A percentile compares a stretch with the other conserved stretches of the same genome.
phyloP scores from a whole-genome alignment of 2,888 invertebrate genomes.

The Tenodera sinensis region DNA sequence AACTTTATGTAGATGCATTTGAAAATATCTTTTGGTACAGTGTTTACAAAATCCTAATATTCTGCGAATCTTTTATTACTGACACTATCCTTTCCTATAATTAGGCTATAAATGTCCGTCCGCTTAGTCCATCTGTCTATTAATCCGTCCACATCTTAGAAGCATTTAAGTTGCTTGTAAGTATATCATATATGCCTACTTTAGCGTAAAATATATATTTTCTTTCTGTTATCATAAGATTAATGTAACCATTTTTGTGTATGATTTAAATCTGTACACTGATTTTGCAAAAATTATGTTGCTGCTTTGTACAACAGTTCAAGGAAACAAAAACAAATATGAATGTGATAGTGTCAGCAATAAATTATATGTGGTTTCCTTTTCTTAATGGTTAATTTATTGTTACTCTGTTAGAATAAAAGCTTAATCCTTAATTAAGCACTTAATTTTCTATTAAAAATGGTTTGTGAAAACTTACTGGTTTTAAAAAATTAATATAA shows the following conservation, averaged over 20 bases:
- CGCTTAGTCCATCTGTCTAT: background rate
- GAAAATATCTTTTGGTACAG: no score
- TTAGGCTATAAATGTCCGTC: background rate
- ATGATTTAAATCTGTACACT: background rate
- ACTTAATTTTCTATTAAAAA: background rate
- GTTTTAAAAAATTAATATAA: background rate
- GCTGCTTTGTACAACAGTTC: background rate
- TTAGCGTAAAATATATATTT: background rate
- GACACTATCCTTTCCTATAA: background rate
- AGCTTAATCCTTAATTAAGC: background rate
- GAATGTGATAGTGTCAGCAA: background rate
- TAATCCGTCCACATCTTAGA: background rate
- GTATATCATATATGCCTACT: background rate
- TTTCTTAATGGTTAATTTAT: background rate
- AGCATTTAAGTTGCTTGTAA: background rate
- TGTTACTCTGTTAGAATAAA: background rate
- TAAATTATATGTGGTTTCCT: background rate
- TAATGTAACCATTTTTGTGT: background rate
- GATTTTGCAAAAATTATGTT: background rate
- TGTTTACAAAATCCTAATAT: background rate
- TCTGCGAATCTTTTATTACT: background rate
- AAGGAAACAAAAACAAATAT: background rate
- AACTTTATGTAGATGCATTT: no score
- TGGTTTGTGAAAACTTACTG: background rate
- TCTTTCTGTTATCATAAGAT: background rate